A percentile compares a stretch with the other conserved stretches of the same genome.
phyloP scores from a whole-genome alignment of 2,888 invertebrate species.

The Anorthoa munda region DNA sequence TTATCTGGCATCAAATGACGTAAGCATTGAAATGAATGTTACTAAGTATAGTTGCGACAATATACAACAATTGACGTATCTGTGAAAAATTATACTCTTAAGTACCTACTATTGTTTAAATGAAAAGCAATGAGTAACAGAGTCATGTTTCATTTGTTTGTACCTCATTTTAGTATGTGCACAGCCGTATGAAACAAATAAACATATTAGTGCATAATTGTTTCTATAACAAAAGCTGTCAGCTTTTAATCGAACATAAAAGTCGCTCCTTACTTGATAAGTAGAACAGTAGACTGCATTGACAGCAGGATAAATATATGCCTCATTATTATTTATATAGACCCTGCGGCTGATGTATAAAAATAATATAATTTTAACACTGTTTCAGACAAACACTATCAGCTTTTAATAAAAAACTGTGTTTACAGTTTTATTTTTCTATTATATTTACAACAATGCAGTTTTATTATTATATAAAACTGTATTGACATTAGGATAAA shows the following conservation, averaged over 20 bases:
- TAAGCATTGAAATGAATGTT: neutral
- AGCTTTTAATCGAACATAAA: constrained; percentile 29
- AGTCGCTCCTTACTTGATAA: neutral
- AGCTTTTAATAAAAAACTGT: too few relatives aligned
- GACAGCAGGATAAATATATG: neutral
- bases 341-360: neutral
- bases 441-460: too few relatives aligned
- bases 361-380: too few relatives aligned
- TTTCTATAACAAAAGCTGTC: constrained; percentile 62
- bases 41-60: neutral
- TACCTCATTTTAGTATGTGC: constrained; percentile 68
- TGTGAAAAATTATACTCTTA: constrained; percentile 17
- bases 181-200: constrained; percentile 76
- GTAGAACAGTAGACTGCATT: constrained; percentile 22
- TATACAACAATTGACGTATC: neutral
- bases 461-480: too few relatives aligned
- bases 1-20: neutral
- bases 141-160: constrained; percentile 77
- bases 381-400: too few relatives aligned
- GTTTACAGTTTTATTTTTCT: too few relatives aligned
- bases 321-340: constrained; percentile 22
- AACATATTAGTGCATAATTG: constrained; percentile 79
- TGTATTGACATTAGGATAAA: too few relatives aligned
- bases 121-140: constrained; percentile 67
- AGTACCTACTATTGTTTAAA: neutral